Base-by-base conservation (phyloP, 2,113 vertebrate genomes). In the Saccopteryx bilineata region DNA sequence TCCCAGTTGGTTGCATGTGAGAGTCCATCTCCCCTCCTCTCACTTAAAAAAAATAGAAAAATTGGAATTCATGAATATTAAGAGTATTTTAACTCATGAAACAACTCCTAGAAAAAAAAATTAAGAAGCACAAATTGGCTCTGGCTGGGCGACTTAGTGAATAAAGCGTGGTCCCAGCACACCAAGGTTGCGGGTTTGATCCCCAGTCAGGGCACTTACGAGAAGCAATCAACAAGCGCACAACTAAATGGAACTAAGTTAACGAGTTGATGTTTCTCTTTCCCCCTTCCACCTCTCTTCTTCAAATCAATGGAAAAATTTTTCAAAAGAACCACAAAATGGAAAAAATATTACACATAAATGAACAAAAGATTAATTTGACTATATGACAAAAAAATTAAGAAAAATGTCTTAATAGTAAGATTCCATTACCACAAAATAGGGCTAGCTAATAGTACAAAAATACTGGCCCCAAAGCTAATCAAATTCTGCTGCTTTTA, bases 371-470 rank as follows among this genome's bases (percentile, higher is more conserved):
- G n/a, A 87, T 93, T 72, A 31, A 23, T 31, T 60, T 94, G 17
- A 94, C 60, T 90, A 90, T 75, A 56, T 23, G 76, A 89, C 54
- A 52, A 89, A 88, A 93, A 58, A 28, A 65, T 7, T 11, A 50
- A 68, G 50, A 83, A 94, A 74, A 39, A 60, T 60, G 7, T 69
- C 69, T 76, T 90, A 81, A 88, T 76, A 86, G 15, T 75, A 87
- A 74, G 66, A 79, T 82, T 94, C 68, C 9, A 23, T 60, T 56
- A 76, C 80, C 63, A 92, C 9, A 50, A 94, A 68, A 24, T 81
- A 89, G 79, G 88, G 61, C 58, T 89, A 94, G 61, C 58, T 89
- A 94, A 69, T 31, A 23, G 31, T n/a, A 79, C 52, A 60, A 92
- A 78, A 86, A 87, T 48, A 92, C 0, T 80, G 81, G 33, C 21